phyloP scores from a whole-genome alignment of 2,113 vertebrate species.

The Sprattus sprattus region DNA sequence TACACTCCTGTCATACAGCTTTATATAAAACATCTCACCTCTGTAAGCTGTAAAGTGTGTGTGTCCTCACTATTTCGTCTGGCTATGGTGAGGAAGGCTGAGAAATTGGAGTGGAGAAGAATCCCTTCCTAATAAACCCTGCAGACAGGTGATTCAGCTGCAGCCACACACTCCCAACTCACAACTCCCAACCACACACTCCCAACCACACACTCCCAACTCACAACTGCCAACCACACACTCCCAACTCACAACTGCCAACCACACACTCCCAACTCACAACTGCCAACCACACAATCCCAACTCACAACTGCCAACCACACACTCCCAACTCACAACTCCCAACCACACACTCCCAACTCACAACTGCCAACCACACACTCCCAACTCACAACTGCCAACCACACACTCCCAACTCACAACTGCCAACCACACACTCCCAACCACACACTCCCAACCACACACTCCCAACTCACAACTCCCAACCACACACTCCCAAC shows the following conservation, averaged over 20 bases:
- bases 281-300: too few relatives aligned
- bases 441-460: background rate
- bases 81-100: background rate
- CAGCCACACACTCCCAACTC: background rate
- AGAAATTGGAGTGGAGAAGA: background rate
- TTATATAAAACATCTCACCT: background rate
- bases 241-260: background rate
- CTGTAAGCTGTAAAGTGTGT: background rate
- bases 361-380: background rate
- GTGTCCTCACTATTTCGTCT: background rate
- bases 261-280: too few relatives aligned
- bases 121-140: background rate
- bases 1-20: background rate
- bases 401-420: too few relatives aligned
- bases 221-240: background rate
- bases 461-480: too few relatives aligned
- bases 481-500: background rate
- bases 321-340: too few relatives aligned
- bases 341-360: too few relatives aligned
- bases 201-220: too few relatives aligned
- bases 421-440: background rate
- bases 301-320: background rate
- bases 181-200: background rate
- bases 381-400: background rate
- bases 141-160: background rate